Evolutionary conservation across 2,797 vertebrate species (phyloP).

Genomic region (Catamblyrhynchus diadema): DNA sequence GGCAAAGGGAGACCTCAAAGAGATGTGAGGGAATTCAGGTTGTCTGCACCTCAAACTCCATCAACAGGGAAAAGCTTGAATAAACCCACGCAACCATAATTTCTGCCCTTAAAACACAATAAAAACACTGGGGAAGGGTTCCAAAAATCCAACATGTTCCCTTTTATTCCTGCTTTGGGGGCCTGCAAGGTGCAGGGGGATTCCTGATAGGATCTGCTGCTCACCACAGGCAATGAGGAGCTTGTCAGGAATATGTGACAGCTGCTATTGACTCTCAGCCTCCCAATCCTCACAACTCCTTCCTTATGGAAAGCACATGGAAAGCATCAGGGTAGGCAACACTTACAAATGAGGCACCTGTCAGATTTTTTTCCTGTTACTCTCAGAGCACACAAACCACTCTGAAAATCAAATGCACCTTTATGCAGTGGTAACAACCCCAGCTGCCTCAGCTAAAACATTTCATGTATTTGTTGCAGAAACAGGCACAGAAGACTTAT

Average conservation of each 20-base stretch:
- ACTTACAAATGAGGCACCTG: slow-evolving; percentile 45
- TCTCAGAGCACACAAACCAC: neutral
- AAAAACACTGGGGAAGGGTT: neutral
- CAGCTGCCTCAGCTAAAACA: neutral
- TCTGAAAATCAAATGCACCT: slow-evolving; percentile 11
- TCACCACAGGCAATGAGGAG: neutral
- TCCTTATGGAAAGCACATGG: slow-evolving; percentile 30
- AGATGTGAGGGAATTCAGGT: neutral
- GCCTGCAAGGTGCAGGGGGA: neutral
- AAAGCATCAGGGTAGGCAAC: neutral
- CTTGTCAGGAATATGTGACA: neutral
- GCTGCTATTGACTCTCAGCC: slow-evolving; percentile 30
- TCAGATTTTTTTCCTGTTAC: neutral
- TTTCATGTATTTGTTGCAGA: neutral
- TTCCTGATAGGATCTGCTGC: neutral
- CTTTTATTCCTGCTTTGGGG: neutral
- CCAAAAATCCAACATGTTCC: fast-evolving
- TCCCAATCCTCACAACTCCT: neutral
- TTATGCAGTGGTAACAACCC: neutral
- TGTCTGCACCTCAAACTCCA: neutral
- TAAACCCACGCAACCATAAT: neutral
- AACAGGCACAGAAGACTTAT: neutral
- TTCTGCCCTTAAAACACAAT: neutral
- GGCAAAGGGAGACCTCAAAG: neutral
- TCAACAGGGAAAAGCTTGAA: neutral